A percentile compares a stretch with the other conserved stretches of the same genome.
phyloP scores from a whole-genome alignment of 2,888 invertebrate genomes.

The Atrina japonica region DNA sequence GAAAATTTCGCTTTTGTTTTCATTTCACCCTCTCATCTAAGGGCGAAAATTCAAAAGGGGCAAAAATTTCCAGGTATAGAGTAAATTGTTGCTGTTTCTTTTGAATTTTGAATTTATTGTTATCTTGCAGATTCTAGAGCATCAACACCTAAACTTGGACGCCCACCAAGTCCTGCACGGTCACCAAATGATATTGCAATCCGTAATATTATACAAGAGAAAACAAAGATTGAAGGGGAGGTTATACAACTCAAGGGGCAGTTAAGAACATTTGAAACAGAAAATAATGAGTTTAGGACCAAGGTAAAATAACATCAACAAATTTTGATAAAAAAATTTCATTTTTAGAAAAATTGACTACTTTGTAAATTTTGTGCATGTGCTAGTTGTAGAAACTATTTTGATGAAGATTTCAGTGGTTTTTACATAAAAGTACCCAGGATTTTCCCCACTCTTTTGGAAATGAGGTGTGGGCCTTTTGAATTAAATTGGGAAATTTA shows the following conservation, averaged over 20 bases:
- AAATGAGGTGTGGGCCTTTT: no score
- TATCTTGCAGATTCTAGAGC: constrained; percentile 41
- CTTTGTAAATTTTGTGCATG: neutral
- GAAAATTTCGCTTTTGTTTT: no score
- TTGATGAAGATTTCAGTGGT: neutral
- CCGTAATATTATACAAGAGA: constrained; percentile 72
- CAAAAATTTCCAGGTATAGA: no score
- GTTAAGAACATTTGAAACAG: constrained; percentile 60
- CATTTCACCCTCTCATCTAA: no score
- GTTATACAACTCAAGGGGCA: constrained; percentile 63
- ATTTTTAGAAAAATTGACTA: no score
- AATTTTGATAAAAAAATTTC: no score
- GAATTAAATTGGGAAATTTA: no score
- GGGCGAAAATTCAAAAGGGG: no score
- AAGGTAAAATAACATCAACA: constrained; percentile 59
- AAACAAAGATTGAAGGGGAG: constrained; percentile 74
- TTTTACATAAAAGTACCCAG: no score
- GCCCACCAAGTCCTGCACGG: constrained; percentile 66
- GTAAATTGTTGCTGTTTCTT: no score
- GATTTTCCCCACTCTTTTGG: no score
- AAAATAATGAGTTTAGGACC: constrained; percentile 61
- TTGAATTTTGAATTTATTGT: no score
- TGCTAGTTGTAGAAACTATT: neutral
- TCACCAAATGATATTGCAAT: constrained; percentile 70
- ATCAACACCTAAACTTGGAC: constrained; percentile 34